phyloP scores from a whole-genome alignment of 2,113 vertebrate genomes.

The Struthidea cinerea region DNA sequence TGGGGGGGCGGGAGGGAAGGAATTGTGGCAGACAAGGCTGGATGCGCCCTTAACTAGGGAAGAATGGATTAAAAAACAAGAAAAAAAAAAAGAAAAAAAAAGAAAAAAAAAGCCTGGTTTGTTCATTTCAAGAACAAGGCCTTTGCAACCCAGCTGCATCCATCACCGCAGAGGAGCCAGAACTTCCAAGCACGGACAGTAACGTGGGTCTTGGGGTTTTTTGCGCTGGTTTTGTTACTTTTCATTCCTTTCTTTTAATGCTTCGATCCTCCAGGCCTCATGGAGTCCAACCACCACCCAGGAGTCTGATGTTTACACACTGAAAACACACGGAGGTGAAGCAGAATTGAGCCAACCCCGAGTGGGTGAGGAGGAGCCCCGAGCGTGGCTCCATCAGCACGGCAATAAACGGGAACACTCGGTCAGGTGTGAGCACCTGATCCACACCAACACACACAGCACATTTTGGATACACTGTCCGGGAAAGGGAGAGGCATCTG shows the following conservation, averaged over 20 bases:
- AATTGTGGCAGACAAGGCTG: background rate
- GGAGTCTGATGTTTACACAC: conserved; percentile 82
- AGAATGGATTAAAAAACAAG: conserved; percentile 58
- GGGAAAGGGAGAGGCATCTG: background rate
- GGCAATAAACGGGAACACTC: conserved; percentile 80
- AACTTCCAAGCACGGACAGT: background rate
- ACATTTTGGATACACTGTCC: background rate
- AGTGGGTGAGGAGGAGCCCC: background rate
- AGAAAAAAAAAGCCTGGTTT: conserved; percentile 62
- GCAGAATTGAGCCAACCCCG: background rate
- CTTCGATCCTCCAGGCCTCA: conserved; percentile 18
- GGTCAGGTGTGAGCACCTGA: background rate
- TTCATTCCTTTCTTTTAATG: background rate
- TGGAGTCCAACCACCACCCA: conserved; percentile 39
- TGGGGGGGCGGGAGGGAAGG: background rate
- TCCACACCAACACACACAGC: conserved; percentile 32
- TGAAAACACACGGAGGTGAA: background rate
- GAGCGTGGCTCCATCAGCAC: background rate
- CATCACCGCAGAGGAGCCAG: background rate
- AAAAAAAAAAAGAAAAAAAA: background rate
- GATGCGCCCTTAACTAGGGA: conserved; percentile 2
- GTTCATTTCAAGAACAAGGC: conserved; percentile 73
- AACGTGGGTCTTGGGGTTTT: background rate
- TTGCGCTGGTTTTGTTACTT: background rate
- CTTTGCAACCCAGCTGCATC: conserved; percentile 12